Base-by-base conservation (phyloP, 1,140 invertebrate genomes). In the Leptestheria dahalacensis region DNA sequence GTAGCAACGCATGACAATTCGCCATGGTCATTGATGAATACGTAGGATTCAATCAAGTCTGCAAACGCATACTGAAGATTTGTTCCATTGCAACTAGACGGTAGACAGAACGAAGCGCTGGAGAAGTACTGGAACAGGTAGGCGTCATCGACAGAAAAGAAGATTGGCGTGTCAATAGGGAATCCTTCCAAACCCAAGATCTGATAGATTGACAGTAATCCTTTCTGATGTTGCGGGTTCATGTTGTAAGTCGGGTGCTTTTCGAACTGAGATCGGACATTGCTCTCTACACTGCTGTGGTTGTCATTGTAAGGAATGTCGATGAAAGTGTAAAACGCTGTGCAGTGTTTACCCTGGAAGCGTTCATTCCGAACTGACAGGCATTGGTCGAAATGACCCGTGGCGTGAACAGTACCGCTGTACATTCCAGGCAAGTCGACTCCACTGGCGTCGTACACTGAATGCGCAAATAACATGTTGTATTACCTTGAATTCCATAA, bases 381-480 rank as follows among this genome's bases (percentile, higher is more conserved):
- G 15, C 58, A 60, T 41, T 60, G 47, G 58, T 60, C 58, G 49
- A 52, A 60, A 20, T 50, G 28, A 28, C 58, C 58, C 48, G 21
- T 49, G 10, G 58, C 48, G 20, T 33, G 33, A 33, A 50, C 18
- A 3, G 29, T 26, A 33, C 25, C 49, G 10, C 58, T 49, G 20
- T 28, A 53, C 2, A 60, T 28, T 15, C 58, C 58, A 9, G 49
- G 26, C 4, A 28, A 18, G 15, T 20, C 41, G 15, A 33, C 41
- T 56, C 26, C 23, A 12, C 24, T 18, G 28, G 53, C 53, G 53
- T 56, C 53, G 15, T 56, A 56, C 53, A 56, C 53, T 55, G 28
- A 41, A 12, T 12, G 23, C 20, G 12, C 10, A 25, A 28, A 55
- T 55, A n/a, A 4, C 2, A n/a, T 20, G 12, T 52, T 52, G 33